A percentile compares a stretch with the other conserved stretches of the same genome.
phyloP scores from a whole-genome alignment of 2,888 invertebrate species.

The Drosophila histrio region DNA sequence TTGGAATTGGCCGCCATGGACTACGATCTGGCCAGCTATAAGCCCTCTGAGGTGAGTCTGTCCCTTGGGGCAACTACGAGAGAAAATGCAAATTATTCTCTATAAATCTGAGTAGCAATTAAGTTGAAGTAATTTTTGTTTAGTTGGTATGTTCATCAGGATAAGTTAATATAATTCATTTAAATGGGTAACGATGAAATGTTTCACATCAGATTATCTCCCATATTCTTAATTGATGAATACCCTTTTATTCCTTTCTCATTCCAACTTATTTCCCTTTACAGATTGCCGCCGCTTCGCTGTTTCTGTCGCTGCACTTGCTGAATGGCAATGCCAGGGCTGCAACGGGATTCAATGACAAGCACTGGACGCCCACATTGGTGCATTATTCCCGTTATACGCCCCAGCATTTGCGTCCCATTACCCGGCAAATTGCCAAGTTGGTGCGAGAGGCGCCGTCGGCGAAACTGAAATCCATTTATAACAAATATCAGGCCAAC shows the following conservation, averaged over 20 bases:
- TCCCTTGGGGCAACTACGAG: too few species aligned
- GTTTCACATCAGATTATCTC: too few species aligned
- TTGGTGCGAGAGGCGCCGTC: conserved; percentile 89
- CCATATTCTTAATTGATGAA: too few species aligned
- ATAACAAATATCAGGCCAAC: conserved; percentile 87
- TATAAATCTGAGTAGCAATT: too few species aligned
- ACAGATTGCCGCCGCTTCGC: conserved; percentile 83
- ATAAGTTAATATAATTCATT: too few species aligned
- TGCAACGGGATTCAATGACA: conserved; percentile 74
- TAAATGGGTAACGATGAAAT: too few species aligned
- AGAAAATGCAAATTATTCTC: too few species aligned
- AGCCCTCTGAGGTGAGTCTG: conserved; percentile 91
- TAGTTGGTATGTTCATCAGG: too few species aligned
- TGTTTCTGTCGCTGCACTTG: conserved; percentile 81
- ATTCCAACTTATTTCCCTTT: not conserved
- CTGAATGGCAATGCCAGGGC: conserved; percentile 75
- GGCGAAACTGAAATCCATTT: conserved; percentile 89
- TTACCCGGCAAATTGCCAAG: conserved; percentile 88
- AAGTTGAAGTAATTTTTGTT: too few species aligned
- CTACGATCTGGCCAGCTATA: conserved; percentile 90
- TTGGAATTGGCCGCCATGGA: conserved; percentile 93
- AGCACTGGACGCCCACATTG: conserved; percentile 90
- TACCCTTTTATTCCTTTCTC: not conserved
- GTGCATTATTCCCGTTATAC: conserved; percentile 91
- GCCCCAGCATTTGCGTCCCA: conserved; percentile 88